Conservation (phyloP, 2,113 vertebrate species). For the Catharus bicknelli region DNA sequence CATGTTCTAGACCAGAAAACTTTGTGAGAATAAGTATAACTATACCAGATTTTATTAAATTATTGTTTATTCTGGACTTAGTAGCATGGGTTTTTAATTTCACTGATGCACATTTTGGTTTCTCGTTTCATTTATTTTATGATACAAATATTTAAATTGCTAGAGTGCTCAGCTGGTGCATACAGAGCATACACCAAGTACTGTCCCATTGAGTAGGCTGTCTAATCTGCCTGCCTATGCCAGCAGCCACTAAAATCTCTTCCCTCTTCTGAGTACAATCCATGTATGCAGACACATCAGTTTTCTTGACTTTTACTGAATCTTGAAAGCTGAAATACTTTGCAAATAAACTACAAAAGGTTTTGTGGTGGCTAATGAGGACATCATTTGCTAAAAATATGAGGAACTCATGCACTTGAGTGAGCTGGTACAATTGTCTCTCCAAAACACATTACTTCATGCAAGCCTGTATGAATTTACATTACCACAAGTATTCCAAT, state of each 20-base stretch:
- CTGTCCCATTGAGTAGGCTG: background rate
- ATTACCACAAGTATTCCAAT: background rate
- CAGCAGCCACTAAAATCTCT: background rate
- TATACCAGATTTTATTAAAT: background rate
- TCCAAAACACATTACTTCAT: background rate
- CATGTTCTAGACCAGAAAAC: background rate
- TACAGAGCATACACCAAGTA: background rate
- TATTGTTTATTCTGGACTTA: constrained; percentile 14
- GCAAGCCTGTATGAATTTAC: background rate
- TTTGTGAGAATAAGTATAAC: background rate
- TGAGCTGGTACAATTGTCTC: background rate
- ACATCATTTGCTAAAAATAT: background rate
- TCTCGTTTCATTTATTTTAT: background rate
- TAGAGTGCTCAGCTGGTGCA: background rate
- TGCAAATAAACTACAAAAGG: background rate
- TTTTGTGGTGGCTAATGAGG: background rate
- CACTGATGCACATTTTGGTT: background rate
- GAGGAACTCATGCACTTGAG: background rate
- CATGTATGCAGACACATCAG: background rate
- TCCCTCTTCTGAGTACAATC: background rate
- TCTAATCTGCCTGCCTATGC: background rate
- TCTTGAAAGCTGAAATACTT: background rate
- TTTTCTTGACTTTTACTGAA: background rate
- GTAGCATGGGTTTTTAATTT: background rate
- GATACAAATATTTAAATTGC: constrained; percentile 1